Base-by-base conservation (phyloP, 2,888 invertebrate species). In the Eristalinus sepulchralis region DNA sequence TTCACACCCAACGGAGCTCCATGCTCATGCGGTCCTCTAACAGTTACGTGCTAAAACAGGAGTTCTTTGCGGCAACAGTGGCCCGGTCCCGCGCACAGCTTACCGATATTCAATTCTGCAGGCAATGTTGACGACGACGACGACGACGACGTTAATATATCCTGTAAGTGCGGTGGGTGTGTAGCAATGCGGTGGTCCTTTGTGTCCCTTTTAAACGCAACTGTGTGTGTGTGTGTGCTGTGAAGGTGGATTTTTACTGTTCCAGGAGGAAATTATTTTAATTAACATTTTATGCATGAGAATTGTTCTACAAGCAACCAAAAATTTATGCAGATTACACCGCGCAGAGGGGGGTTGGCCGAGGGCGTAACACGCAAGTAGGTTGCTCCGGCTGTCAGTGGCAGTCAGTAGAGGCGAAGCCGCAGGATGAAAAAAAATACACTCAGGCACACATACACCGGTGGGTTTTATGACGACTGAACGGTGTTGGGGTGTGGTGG, bases 201-300 rank as follows among this genome's bases (percentile, higher is more conserved):
- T 63, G 55, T 84, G 70, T 24, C 31, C 53, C 31, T 39, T 64
- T 55, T 67, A 27, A 55, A 10, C 66, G 33, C 53, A 47, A 24
- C 13, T 64, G 11, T 17, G n/a, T 13, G 47, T 24, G 20, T 64
- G 64, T 53, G 59, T 75, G 53, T 68, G 39, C 27, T 27, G 27
- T 5, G 60, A 31, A 60, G 60, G 27, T 11, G 68, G 27, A 39
- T 67, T 81, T 84, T 85, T 73, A 85, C 72, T 64, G 71, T 71
- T 76, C 75, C 79, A 67, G 71, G 67, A 83, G 83, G 86, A 83
- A 87, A 83, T 87, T 87, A 79, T 87, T 87, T 87, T 87, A 87
- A 87, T 83, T 87, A 87, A 87, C 83, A 87, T 87, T 87, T 87
- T 87, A 87, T 87, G 86, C 86, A 79, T 83, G 79, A 83, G 79